phyloP scores from a whole-genome alignment of 2,113 vertebrate species.

The Scomber colias region DNA sequence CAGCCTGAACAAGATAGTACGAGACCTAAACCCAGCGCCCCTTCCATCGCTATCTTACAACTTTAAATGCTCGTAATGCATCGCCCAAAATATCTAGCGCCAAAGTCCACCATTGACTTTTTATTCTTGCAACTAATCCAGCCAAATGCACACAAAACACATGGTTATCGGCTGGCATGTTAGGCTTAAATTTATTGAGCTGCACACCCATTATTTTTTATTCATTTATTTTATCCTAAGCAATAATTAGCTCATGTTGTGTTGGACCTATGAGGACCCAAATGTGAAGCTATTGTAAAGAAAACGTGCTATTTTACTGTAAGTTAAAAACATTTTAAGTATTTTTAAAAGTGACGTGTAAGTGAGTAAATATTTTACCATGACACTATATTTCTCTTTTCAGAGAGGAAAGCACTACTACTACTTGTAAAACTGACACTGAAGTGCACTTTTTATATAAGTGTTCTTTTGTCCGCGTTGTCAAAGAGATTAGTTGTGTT shows the following conservation, averaged over 20 bases:
- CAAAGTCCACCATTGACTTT: not conserved
- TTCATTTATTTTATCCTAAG: constrained; percentile 1
- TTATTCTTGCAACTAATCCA: too few species aligned
- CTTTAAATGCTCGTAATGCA: constrained; percentile 47
- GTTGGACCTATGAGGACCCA: constrained; percentile 20
- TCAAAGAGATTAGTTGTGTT: constrained; percentile 23
- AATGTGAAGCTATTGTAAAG: constrained; percentile 35
- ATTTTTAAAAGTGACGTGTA: not conserved
- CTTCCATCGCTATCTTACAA: constrained; percentile 68
- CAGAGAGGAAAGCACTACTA: constrained; percentile 18
- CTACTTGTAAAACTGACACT: not conserved
- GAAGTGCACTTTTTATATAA: constrained; percentile 53
- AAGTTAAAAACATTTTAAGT: constrained; percentile 43
- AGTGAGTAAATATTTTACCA: constrained; percentile 14
- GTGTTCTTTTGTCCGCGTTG: constrained; percentile 32
- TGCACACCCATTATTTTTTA: constrained; percentile 28
- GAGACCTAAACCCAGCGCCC: constrained; percentile 87
- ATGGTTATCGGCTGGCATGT: not conserved
- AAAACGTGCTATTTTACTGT: constrained; percentile 23
- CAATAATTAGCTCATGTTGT: not conserved
- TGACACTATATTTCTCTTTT: constrained; percentile 7
- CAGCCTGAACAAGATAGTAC: constrained; percentile 93
- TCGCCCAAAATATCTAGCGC: not conserved
- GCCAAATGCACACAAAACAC: constrained; percentile 10
- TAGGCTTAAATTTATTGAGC: not conserved